Evolutionary conservation across 2,113 vertebrate species (phyloP), one percentile per base, ranked within the genome.

Genomic region (Python bivittatus): DNA sequence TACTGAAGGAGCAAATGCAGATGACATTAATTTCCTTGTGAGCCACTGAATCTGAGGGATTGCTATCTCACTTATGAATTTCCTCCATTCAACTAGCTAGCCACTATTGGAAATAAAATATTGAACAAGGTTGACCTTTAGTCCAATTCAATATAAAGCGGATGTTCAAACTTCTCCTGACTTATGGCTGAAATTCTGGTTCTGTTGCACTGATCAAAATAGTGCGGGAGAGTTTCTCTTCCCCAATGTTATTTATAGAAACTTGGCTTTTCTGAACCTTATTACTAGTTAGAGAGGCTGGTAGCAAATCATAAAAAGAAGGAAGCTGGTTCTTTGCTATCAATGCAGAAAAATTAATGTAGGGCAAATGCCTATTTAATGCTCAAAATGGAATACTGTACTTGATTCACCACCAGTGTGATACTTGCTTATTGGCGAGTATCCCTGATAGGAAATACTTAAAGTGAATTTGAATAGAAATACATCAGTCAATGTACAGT

Each of bases 231-330:
- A 15, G 13, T 84, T 85, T 91, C 5, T 33, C n/a, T 57, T 84
- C 33, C 25, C 6, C 27, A 61, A 8, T 52, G 20, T 61, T 61
- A 58, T 23, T 20, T 48, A 61, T n/a, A 52, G 27, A 52, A 85
- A 38, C 20, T 23, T 29, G 15, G 11, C 92, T 91, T 57, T 72
- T 94, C 90, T 97, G 94, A 95, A 94, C 92, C 87, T 96, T 86
- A 83, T 95, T 96, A 42, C 27, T 3, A 96, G 92, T 38, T 93
- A 95, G 86, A 95, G 88, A 94, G 90, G 33, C 79, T 89, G 91
- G 94, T 95, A 91, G 94, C 95, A 93, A 96, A 92, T 90, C 95
- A 94, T 91, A 94, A 44, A 94, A 89, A 64, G 8, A 17, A 91
- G 88, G 95, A 88, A 58, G 86, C 1, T 29, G 13, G 83, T 42